These are phyloP conservation scores for Drosophila neocordata DNA, from an alignment of 1,140 invertebrate genomes.

Conservation along the genomic window DNA sequence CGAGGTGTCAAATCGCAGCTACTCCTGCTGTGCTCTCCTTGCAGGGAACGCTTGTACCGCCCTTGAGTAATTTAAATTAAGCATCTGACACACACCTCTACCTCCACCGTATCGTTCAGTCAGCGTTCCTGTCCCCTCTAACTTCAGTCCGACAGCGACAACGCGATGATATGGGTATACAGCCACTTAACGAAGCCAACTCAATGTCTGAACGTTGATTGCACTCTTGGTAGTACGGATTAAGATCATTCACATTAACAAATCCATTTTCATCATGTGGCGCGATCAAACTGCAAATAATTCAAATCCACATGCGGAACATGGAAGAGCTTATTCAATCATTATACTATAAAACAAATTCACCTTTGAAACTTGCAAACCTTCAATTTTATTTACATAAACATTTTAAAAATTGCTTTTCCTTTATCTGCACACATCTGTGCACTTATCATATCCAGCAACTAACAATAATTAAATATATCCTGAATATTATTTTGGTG, in stretches of 20 bases:
- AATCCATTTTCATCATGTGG: constrained; percentile 63
- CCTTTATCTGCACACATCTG: no score
- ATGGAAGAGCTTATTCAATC: constrained; percentile 48
- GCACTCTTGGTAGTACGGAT: constrained; percentile 48
- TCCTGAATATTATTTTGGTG: no score
- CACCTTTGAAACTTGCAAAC: constrained; percentile 33
- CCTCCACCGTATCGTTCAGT: constrained; percentile 16
- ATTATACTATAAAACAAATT: constrained; percentile 56
- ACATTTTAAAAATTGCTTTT: constrained; percentile 3
- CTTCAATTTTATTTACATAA: constrained; percentile 13
- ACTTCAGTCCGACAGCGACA: constrained; percentile 63
- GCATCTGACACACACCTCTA: constrained; percentile 77
- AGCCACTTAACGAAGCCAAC: constrained; percentile 69
- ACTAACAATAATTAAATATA: no score
- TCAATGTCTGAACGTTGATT: constrained; percentile 31
- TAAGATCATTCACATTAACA: constrained; percentile 62
- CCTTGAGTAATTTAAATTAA: constrained; percentile 78
- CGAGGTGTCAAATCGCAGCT: constrained; percentile 83
- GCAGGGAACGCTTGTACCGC: constrained; percentile 41
- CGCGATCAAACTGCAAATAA: constrained; percentile 69
- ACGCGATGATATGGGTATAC: constrained; percentile 77
- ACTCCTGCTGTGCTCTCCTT: constrained; percentile 79
- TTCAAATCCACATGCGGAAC: constrained; percentile 56
- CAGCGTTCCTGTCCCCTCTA: constrained; percentile 3
- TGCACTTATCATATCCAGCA: no score